Conservation (phyloP, 2,888 invertebrate species). For the Saturnia japonica region DNA sequence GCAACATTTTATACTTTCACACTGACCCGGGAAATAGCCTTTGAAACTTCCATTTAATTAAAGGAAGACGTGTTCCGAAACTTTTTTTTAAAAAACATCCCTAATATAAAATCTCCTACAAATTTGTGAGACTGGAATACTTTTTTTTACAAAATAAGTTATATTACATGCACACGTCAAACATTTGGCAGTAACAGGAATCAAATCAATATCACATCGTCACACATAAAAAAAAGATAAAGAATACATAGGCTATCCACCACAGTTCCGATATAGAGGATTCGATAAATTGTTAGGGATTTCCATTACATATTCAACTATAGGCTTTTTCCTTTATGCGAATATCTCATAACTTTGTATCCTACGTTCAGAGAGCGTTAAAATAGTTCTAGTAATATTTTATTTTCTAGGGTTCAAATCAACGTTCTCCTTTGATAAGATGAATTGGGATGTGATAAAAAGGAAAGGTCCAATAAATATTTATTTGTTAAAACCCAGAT, state of each 20-base stretch:
- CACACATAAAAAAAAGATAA: too few relatives aligned
- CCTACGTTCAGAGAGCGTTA: not conserved
- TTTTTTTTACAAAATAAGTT: too few relatives aligned
- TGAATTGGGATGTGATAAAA: not conserved
- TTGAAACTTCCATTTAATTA: not conserved
- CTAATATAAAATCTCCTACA: not conserved
- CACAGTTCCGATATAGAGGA: not conserved
- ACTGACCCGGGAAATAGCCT: not conserved
- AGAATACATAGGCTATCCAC: too few relatives aligned
- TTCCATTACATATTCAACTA: not conserved
- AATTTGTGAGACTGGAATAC: too few relatives aligned
- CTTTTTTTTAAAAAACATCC: not conserved
- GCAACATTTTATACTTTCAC: not conserved
- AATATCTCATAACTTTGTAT: not conserved
- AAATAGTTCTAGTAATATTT: not conserved
- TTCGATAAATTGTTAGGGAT: not conserved
- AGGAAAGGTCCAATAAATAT: slow-evolving; percentile 12
- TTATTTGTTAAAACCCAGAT: slow-evolving; percentile 3
- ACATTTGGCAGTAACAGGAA: too few relatives aligned
- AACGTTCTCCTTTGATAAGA: not conserved
- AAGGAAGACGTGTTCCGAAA: not conserved
- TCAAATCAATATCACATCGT: too few relatives aligned
- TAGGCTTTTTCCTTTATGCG: not conserved
- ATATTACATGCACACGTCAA: too few relatives aligned
- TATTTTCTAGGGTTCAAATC: not conserved